Base-by-base conservation (phyloP, 2,113 vertebrate species). In the Brachyhypopomus gauderio region DNA sequence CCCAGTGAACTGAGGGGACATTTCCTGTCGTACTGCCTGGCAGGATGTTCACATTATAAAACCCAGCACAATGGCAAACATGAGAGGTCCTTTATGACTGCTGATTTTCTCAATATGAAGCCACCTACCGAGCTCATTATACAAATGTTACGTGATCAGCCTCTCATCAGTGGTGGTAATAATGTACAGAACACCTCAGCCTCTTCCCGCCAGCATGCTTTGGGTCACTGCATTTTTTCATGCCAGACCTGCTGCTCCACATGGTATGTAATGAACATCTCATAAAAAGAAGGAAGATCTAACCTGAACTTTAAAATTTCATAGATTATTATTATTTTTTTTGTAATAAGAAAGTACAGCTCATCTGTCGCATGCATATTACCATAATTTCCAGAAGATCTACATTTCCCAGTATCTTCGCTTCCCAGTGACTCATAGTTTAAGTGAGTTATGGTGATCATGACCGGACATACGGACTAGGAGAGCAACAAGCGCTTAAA, bases 11-110 rank as follows among this genome's bases (percentile, higher is more conserved):
- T 63, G 85, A 91, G 88, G 88, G 90, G 87, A 90, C 85, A 90
- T 92, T 92, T 93, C 91, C 92, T 92, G 90, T 91, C 88, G 91
- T 83, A 85, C 86, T 91, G 90, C 87, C 89, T 88, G 83, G 89
- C 83, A 87, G 87, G 87, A 86, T 87, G 88, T 90, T 87, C 82
- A 86, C 88, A 85, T 92, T 91, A 92, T 85, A 88, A 92, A 92
- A 92, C 86, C 84, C 88, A 80, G 83, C 86, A 89, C 83, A 89
- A 89, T 74, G 56, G 86, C 85, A 87, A 75, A 87, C 86, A 91
- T 87, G 87, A 89, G 88, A 88, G 82, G 77, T 86, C 88, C 87
- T 88, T 87, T 87, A 86, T 85, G 83, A 87, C 86, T 52, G 59
- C 41, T 71, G 38, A 52, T 66, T n/a, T 63, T 41, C 34, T 22